Percentiles rank a stretch among this genome's conserved stretches.
Evolutionary conservation across 2,888 invertebrate genomes (phyloP).

Genomic region (Tetrapedia diversipes): DNA sequence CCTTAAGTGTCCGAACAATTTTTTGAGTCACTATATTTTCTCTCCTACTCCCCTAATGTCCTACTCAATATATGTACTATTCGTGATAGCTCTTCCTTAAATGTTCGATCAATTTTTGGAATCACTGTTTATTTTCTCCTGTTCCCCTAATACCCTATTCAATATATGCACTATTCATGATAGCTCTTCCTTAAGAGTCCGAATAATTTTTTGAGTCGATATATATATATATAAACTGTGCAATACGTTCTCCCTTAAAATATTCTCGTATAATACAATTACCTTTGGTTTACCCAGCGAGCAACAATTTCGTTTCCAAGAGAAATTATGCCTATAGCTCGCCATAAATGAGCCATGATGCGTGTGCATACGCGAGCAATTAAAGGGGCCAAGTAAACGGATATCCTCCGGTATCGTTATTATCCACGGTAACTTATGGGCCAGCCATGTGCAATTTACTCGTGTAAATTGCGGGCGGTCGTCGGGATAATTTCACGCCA

Average conservation of each 20-base stretch:
- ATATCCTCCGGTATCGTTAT: slow-evolving; percentile 30
- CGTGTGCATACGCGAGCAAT: slow-evolving; percentile 28
- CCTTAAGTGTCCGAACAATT: too few relatives aligned
- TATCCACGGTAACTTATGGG: slow-evolving; percentile 33
- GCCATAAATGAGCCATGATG: slow-evolving; percentile 14
- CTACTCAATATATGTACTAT: too few relatives aligned
- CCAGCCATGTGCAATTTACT: slow-evolving; percentile 34
- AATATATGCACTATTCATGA: too few relatives aligned
- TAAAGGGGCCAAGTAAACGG: slow-evolving; percentile 43
- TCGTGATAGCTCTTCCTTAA: too few relatives aligned
- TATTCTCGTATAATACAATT: background rate
- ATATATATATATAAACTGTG: too few relatives aligned
- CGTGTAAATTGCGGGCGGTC: slow-evolving; percentile 27
- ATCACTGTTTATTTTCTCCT: too few relatives aligned
- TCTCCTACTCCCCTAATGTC: too few relatives aligned
- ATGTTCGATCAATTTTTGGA: too few relatives aligned
- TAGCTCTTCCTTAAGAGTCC: too few relatives aligned
- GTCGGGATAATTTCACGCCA: slow-evolving; percentile 25
- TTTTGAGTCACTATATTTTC: too few relatives aligned
- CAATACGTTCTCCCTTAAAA: background rate
- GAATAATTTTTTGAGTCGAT: too few relatives aligned
- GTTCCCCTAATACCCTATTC: too few relatives aligned
- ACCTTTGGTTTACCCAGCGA: slow-evolving; percentile 1
- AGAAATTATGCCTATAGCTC: slow-evolving; percentile 12
- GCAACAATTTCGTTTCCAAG: slow-evolving; percentile 13